Conservation (phyloP, 1,140 invertebrate genomes). For the Drosophila ambigua region DNA sequence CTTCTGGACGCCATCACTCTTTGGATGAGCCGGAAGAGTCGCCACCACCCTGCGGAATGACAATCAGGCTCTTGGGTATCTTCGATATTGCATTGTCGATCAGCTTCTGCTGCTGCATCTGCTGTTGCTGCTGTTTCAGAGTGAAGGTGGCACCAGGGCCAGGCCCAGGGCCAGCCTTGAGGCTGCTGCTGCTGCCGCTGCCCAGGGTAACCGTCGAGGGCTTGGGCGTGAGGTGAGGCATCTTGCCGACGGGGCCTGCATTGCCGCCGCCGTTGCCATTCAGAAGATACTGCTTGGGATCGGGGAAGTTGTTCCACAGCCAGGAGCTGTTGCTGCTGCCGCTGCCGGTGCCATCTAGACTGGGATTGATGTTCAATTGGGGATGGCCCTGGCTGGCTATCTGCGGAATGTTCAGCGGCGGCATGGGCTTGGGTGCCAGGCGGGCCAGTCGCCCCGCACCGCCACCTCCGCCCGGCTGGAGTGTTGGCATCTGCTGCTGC, state of each 20-base stretch:
- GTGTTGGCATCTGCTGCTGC: conserved; percentile 41
- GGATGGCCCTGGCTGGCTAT: conserved; percentile 22
- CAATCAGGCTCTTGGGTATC: conserved; percentile 90
- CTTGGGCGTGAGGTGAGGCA: conserved; percentile 70
- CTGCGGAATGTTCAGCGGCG: conserved; percentile 54
- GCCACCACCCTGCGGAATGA: conserved; percentile 87
- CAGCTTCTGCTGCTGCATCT: conserved; percentile 69
- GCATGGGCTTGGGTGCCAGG: conserved; percentile 56
- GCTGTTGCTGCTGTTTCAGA: conserved; percentile 61
- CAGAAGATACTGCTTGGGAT: conserved; percentile 67
- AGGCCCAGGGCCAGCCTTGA: conserved; percentile 3
- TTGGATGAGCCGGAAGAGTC: conserved; percentile 19
- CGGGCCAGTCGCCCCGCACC: conserved; percentile 48
- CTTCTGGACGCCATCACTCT: conserved; percentile 4
- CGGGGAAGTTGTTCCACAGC: conserved; percentile 81
- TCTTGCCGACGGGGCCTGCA: conserved; percentile 33
- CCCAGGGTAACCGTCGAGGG: conserved; percentile 52
- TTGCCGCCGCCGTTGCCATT: conserved; percentile 51
- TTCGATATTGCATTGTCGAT: conserved; percentile 86
- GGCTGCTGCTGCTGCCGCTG: conserved; percentile 29
- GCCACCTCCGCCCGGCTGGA: conserved; percentile 39
- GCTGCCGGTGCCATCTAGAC: conserved; percentile 14
- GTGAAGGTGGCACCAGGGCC: conserved; percentile 20
- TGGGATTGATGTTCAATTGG: conserved; percentile 9
- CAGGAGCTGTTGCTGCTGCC: conserved; percentile 66